These are phyloP conservation scores for Catharus ustulatus DNA, from an alignment of 2,797 vertebrate species.

Conservation along the genomic window DNA sequence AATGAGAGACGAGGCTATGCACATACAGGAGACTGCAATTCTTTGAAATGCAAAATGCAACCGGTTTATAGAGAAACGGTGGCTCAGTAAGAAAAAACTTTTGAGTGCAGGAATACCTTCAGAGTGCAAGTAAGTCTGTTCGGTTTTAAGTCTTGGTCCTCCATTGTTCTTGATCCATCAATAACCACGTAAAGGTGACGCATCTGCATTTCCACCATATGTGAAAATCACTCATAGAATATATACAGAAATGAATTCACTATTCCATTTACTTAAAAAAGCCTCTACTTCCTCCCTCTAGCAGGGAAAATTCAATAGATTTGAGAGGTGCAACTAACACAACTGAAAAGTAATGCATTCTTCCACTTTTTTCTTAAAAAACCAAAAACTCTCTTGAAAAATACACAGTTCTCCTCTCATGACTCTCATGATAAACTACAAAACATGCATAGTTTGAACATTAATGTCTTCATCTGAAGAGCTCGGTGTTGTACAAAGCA, in stretches of 20 bases:
- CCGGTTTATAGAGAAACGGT: not conserved
- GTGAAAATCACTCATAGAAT: not conserved
- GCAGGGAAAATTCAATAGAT: not conserved
- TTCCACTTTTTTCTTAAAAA: not conserved
- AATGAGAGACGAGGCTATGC: not conserved
- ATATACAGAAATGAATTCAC: not conserved
- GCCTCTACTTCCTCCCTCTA: not conserved
- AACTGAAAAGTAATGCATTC: not conserved
- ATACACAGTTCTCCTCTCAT: not conserved
- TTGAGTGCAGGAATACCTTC: constrained; percentile 71
- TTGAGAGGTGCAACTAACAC: not conserved
- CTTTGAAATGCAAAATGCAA: not conserved
- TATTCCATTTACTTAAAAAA: not conserved
- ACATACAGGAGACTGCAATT: not conserved
- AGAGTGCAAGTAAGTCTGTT: constrained; percentile 88
- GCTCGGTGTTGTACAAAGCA: not conserved
- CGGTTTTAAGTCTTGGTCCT: constrained; percentile 95
- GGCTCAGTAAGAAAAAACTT: not conserved
- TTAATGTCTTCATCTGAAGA: not conserved
- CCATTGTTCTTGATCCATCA: constrained; percentile 96
- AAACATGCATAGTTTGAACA: not conserved
- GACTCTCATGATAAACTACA: not conserved
- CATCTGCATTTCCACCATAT: constrained; percentile 82
- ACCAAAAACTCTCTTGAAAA: not conserved
- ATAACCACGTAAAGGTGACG: constrained; percentile 92